Base-by-base conservation (phyloP, 2,797 vertebrate genomes). In the Hydrocynus forskahlii region DNA sequence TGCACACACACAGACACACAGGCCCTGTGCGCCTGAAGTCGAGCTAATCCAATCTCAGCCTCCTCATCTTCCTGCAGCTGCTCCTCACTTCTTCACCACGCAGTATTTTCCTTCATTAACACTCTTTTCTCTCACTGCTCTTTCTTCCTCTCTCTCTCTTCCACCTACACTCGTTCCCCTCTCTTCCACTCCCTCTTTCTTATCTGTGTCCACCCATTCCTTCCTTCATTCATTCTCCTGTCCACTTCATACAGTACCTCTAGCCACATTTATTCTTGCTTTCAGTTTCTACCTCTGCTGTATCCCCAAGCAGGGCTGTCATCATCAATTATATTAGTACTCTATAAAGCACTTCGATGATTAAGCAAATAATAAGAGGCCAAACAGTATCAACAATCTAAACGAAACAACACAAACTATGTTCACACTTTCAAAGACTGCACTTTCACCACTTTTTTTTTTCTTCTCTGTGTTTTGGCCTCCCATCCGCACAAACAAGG, bases 11-110 rank as follows among this genome's bases (percentile, higher is more conserved):
- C 78, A 73, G 71, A 81, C 68, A 73, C 69, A 83, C 54, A 66
- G 70, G 83, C 77, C 85, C 74, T 75, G 80, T 86, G 90, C 83
- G 89, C 83, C 90, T 91, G 88, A 88, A 89, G 89, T 90, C 87
- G 55, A 88, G 86, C 88, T 93, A 92, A 94, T 94, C 91, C 88
- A 93, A 94, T 94, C 91, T 91, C 90, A 86, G 88, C 86, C 92
- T 92, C 85, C 79, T 88, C 81, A 83, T 88, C 81, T 88, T 83
- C 91, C 85, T 92, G 93, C 92, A 92, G 91, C 87, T 88, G 87
- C 88, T 91, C 92, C 89, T 91, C 63, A 29, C 60, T 74, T 74
- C 48, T 35, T 35, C 77, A 66, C 81, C 60, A 59, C 75, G 59
- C 25, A 68, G 69, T 81, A 76, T 80, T 72, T 73, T 62, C 64